Base-by-base conservation (phyloP, 2,113 vertebrate genomes). In the Thomomys bottae region DNA sequence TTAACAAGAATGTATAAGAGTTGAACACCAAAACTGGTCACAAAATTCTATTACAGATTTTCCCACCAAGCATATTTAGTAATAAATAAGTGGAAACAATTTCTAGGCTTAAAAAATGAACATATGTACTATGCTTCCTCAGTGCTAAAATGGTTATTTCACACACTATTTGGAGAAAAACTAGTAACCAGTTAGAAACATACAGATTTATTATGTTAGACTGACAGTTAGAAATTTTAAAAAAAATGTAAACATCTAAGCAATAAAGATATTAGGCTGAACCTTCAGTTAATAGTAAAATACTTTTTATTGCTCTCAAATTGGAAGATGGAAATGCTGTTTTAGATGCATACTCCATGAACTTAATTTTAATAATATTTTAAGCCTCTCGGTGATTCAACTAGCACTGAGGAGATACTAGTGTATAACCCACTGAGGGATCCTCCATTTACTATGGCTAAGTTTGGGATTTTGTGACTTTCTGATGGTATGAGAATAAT, bases 271-370 rank as follows among this genome's bases (percentile, higher is more conserved):
- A 3, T 70, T 85, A n/a, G 8, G 40, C 14, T 89, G 30, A 17
- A 80, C 28, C 80, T 81, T 64, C 14, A 80, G 42, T 72, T 89
- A 70, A 89, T 91, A 85, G 72, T 78, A 86, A 90, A 89, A 80
- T 23, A 40, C 78, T 76, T 88, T 36, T 70, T 59, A 20, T 30
- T 71, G 20, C 78, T 76, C 38, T 32, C 26, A 80, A 64, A 64
- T 32, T 61, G 32, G 40, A 68, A 54, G 14, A 42, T 80, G 28
- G 80, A 86, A 92, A 88, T 80, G 42, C 34, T 40, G 81, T 49
- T 67, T 77, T 40, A 17, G 20, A 75, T 28, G 14, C 24, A 61
- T 61, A 84, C 63, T 71, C 7, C 34, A 40, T 12, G 34, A 81
- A 54, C 10, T 30, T 90, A 28, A 83, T 49, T 92, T 89, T 86